Conservation (phyloP, 1,140 invertebrate genomes). For the Drosophila seguyi region DNA sequence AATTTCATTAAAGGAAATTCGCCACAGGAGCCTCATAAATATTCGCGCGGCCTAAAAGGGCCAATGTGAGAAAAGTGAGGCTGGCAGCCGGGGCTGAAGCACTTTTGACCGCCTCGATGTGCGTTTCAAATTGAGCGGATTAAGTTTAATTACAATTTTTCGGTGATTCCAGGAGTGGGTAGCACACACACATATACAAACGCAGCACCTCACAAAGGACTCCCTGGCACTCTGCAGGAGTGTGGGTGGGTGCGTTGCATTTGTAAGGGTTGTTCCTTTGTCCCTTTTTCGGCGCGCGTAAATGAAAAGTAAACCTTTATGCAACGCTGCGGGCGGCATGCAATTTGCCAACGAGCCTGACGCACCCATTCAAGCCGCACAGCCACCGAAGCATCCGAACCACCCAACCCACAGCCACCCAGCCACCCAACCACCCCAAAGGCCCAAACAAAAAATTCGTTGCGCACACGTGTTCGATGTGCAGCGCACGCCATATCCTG, state of each 20-base stretch:
- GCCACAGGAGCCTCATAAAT: slow-evolving; percentile 25
- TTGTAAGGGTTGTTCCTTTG: slow-evolving; percentile 76
- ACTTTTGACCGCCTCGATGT: slow-evolving; percentile 62
- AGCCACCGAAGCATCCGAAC: slow-evolving; percentile 1
- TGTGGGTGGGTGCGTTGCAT: slow-evolving; percentile 49
- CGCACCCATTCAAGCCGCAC: slow-evolving; percentile 17
- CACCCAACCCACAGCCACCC: slow-evolving; percentile 3
- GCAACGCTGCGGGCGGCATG: slow-evolving; percentile 68
- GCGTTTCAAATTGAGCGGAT: slow-evolving; percentile 85
- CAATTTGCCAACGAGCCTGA: slow-evolving; percentile 51
- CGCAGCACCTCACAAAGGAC: slow-evolving; percentile 23
- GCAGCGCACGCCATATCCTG: slow-evolving; percentile 29
- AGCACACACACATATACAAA: slow-evolving; percentile 3
- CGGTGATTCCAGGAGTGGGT: slow-evolving; percentile 28
- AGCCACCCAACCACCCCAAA: slow-evolving; percentile 5
- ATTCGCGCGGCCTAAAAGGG: slow-evolving; percentile 23
- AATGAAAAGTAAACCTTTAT: slow-evolving; percentile 81
- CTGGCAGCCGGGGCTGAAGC: background rate
- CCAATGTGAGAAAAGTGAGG: slow-evolving; percentile 22
- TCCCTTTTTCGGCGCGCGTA: slow-evolving; percentile 50
- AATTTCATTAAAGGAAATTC: slow-evolving; percentile 15
- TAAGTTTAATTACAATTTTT: slow-evolving; percentile 85
- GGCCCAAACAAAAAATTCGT: slow-evolving; percentile 54
- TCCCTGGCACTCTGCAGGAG: slow-evolving; percentile 2
- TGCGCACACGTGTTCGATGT: slow-evolving; percentile 72